Evolutionary conservation across 2,797 vertebrate species (phyloP).

Genomic region (Parauchenoglanis punctatus): DNA sequence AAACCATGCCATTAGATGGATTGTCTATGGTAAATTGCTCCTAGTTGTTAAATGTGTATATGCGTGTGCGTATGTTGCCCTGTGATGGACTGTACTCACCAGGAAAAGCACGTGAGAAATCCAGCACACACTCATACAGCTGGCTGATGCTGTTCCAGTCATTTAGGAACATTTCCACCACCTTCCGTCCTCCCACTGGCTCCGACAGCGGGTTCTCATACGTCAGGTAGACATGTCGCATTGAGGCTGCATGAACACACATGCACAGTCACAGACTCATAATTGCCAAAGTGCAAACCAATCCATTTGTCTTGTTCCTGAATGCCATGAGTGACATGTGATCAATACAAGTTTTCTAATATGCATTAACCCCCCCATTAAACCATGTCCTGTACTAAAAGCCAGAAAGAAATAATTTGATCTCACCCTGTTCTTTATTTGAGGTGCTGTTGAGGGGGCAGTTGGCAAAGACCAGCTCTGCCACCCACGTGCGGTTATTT

Average conservation of each 20-base stretch:
- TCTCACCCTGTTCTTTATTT: conserved; percentile 91
- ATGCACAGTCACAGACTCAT: neutral
- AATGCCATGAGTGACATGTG: neutral
- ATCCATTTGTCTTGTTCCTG: neutral
- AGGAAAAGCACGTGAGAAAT: conserved; percentile 89
- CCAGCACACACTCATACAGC: conserved; percentile 95
- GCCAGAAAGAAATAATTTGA: neutral
- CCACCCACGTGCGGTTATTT: conserved; percentile 98
- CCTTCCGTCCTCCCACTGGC: conserved; percentile 95
- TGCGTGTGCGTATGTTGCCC: neutral
- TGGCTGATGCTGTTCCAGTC: conserved; percentile 96
- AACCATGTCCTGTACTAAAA: neutral
- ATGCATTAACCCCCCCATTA: neutral
- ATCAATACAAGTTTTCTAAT: neutral
- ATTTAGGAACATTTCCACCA: conserved; percentile 98
- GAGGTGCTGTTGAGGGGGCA: conserved; percentile 93
- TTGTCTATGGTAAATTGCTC: neutral
- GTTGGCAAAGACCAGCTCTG: conserved; percentile 93
- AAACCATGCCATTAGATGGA: neutral
- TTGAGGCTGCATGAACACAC: conserved; percentile 78
- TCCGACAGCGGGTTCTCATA: conserved; percentile 97
- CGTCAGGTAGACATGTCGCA: conserved; percentile 93
- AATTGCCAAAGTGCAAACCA: neutral
- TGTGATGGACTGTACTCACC: conserved; percentile 73
- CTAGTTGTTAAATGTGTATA: neutral